These are phyloP conservation scores for Vespertilio murinus DNA, from an alignment of 2,797 vertebrate species.

Conservation along the genomic window DNA sequence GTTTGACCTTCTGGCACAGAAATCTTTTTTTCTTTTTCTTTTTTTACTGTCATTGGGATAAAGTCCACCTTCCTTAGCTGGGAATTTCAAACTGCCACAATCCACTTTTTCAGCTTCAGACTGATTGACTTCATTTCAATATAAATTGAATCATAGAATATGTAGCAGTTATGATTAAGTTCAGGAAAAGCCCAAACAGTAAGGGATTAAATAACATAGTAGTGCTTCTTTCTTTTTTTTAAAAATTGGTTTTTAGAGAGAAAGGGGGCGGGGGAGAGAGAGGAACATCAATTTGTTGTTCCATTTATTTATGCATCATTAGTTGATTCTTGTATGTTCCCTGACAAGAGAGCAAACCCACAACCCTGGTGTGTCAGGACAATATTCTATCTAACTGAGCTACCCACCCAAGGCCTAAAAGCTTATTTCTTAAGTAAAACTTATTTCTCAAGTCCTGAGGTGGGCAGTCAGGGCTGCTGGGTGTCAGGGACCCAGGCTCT, in stretches of 20 bases:
- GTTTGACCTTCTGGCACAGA: conserved; percentile 12
- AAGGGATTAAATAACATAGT: not conserved
- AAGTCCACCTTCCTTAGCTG: not conserved
- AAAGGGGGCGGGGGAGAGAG: not conserved
- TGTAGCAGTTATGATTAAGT: not conserved
- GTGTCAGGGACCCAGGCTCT: not conserved
- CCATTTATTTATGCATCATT: not conserved
- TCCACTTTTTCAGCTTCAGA: not conserved
- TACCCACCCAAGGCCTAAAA: not conserved
- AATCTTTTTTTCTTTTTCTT: not conserved
- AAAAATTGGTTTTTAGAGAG: not conserved
- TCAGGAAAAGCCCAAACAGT: not conserved
- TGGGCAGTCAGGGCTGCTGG: not conserved
- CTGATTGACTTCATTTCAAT: not conserved
- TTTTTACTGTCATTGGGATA: not conserved
- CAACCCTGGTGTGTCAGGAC: not conserved
- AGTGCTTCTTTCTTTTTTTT: not conserved
- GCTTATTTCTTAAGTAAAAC: not conserved
- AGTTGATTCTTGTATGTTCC: not conserved
- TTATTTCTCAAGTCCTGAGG: not conserved
- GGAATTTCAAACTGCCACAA: not conserved
- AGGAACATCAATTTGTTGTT: not conserved
- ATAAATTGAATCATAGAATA: not conserved
- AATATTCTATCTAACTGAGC: not conserved
- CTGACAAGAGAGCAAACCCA: not conserved